Base-by-base conservation (phyloP, 2,113 vertebrate species). In the Stigmatopora argus region DNA sequence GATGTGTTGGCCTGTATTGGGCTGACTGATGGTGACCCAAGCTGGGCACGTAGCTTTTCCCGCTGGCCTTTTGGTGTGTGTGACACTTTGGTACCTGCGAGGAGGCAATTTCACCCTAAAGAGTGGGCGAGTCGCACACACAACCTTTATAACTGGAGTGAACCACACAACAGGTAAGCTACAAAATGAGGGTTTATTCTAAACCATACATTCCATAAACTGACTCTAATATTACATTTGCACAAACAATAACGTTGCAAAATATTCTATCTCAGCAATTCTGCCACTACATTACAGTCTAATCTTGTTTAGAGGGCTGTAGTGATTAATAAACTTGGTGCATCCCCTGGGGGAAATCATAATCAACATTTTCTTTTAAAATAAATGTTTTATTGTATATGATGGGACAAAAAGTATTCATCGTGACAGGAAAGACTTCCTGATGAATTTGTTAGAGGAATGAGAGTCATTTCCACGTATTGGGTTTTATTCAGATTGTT, bases 61-160 rank as follows among this genome's bases (percentile, higher is more conserved):
- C 92, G 92, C 31, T 96, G 95, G 96, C 97, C 97, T 0, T 92
- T 95, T 90, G 97, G 97, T 2, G 88, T 90, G 0, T 99, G 97
- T 83, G 97, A 98, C 66, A 94, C 94, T 74, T 53, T 98, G 62
- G 92, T 94, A 70, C 87, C 94, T 17, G 83, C 85, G 0, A 73
- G 81, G 67, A 83, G 60, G 73, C 82, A 77, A 44, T 95, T 98
- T 80, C 84, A 92, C 83, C 94, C 96, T 8, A 90, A 86, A 59
- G 82, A 90, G 52, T 98, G 96, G 97, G 89, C 90, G 62, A 74
- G 0, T 13, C 92, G 75, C 57, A 97, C 96, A 4, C 90, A 73
- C 63, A 85, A 89, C 56, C 80, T 99, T 73, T 99, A 99, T 72
- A 95, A 96, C 81, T 99, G 97, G 97, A 98, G 90, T 2, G 93